Base-by-base conservation (phyloP, 2,113 vertebrate species). In the Scomber japonicus region DNA sequence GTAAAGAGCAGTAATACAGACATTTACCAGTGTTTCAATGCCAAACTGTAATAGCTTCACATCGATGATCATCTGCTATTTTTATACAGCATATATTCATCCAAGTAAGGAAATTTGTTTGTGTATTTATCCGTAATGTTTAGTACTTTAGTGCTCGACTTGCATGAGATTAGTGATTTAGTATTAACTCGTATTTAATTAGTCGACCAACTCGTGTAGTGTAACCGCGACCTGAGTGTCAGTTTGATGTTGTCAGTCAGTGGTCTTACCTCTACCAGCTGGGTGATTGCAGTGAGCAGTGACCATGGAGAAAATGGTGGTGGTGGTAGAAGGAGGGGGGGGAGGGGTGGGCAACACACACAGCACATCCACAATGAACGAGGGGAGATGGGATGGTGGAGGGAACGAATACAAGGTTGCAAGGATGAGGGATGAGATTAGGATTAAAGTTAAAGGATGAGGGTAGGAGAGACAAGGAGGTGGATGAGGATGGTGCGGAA, bases 181-280 rank as follows among this genome's bases (percentile, higher is more conserved):
- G 2, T 24, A 55, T 15, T 14, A 60, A 71, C 19, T 59, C 12
- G 13, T 27, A 27, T 51, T 64, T 54, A 1, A 17, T 57, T 45
- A 54, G 13, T 54, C 2, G 11, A 68, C 10, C 45, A 66, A 75
- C 78, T 83, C 30, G n/a, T 63, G 80, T 76, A 64, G 1, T 3
- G 30, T 6, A 27, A 17, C 15, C 4, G 19, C 53, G 45, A 13
- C 73, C 81, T 16, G 80, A 84, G 72, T 57, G 84, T 8, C 59
- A 19, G 75, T 69, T 72, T 11, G 61, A 66, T 44, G 80, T 19
- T 9, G 66, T 75, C 63, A 69, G 64, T 89, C 65, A 54, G 80
- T 65, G 49, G 46, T 91, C 95, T 96, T 95, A 96, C 95, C 95
- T 96, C 95, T 80, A 93, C 89, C 93, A 96, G 95, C 95, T 96